Evolutionary conservation across 1,140 invertebrate species (phyloP), one percentile per base, ranked within the genome.

Genomic region (Himalopsyche phryganea): DNA sequence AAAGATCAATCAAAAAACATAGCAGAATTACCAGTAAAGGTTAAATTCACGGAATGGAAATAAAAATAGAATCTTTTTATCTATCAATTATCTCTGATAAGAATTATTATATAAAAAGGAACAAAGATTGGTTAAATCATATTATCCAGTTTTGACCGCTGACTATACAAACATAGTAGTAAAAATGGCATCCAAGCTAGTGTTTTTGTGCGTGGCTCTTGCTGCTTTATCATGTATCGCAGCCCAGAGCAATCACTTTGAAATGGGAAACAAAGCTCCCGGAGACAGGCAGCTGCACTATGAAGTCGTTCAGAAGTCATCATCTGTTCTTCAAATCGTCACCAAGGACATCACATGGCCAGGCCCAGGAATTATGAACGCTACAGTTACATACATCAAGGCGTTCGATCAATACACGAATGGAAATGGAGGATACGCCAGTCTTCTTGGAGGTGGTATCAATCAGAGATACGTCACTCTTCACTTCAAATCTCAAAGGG

Each of bases 401-500:
- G 74, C 78, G 6, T 66, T 72, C 9, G 81, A 82, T 55, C 72
- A 75, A 35, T 71, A 75, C 7, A 68, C 50, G 1, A 71, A 82
- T 20, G 80, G 80, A 4, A 74, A 75, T n/a, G 80, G 80, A 2
- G 81, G 80, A 18, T 69, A 67, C 47, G 73, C 73, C 0, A 69
- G 51, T 2, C 36, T 77, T 0, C 2, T 68, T 0, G 48, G 20
- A 0, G 80, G 80, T 44, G 81, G 81, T 23, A 71, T 75, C 0
- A 70, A 69, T 2, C 54, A 47, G 13, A 65, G 32, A 2, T 73
- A 70, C 17, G 76, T 76, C 4, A 77, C 73, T 2, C 52, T 83
- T 0, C 72, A 69, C 50, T 80, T 82, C 60, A 81, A 79, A 60
- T 81, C 80, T 15, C 72, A 80, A 49, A 71, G 78, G 35, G 67